A percentile compares a stretch with the other conserved stretches of the same genome.
phyloP scores from a whole-genome alignment of 2,113 vertebrate species.

The Capreolus pygargus region DNA sequence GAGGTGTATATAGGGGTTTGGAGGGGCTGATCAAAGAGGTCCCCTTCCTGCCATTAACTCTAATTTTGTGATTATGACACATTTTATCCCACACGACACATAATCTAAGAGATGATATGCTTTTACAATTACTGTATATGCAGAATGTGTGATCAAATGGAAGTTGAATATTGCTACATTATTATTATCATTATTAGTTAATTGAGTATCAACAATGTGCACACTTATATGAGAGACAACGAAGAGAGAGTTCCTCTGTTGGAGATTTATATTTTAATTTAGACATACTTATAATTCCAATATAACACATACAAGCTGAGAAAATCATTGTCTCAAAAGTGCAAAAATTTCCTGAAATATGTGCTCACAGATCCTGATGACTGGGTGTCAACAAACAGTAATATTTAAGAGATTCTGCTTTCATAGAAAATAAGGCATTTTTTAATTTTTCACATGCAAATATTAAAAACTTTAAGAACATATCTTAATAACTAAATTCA shows the following conservation, averaged over 20 bases:
- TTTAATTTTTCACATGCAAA: not conserved
- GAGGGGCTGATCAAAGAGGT: constrained; percentile 18
- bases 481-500: not conserved
- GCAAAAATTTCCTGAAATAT: not conserved
- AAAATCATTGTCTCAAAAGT: not conserved
- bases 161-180: not conserved
- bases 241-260: not conserved
- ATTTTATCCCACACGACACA: not conserved
- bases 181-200: constrained; percentile 8
- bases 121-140: not conserved
- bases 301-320: not conserved
- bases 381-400: fast-evolving
- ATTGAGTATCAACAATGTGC: not conserved
- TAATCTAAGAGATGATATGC: constrained; percentile 1
- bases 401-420: not conserved
- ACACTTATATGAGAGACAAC: not conserved
- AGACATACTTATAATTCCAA: not conserved
- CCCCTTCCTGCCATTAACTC: constrained; percentile 62
- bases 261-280: not conserved
- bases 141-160: constrained; percentile 2
- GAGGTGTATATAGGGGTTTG: not conserved
- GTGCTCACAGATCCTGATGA: not conserved
- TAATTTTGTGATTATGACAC: constrained; percentile 25
- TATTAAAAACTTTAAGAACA: not conserved
- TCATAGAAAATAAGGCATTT: not conserved